Evolutionary conservation across 2,888 invertebrate species (phyloP).

Genomic region (Spilosoma lubricipeda): DNA sequence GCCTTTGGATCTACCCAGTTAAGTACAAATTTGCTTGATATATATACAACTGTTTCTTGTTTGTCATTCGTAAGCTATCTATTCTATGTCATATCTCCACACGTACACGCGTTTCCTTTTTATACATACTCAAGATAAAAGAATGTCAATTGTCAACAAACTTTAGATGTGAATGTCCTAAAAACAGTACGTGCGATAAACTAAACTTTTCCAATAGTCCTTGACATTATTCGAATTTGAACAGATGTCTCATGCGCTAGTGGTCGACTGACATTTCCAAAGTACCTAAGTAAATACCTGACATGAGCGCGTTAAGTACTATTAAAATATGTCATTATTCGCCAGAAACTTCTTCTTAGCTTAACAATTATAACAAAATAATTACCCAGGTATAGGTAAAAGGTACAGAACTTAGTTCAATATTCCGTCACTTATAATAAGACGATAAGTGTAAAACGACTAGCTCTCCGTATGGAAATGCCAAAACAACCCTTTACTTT

Average conservation of each 20-base stretch:
- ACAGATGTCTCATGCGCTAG: neutral
- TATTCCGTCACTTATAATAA: neutral
- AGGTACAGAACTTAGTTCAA: neutral
- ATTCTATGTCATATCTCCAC: neutral
- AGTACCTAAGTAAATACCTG: no score
- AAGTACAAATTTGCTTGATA: neutral
- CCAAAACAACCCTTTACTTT: neutral
- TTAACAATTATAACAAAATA: neutral
- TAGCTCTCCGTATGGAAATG: neutral
- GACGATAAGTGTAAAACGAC: neutral
- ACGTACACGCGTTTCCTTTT: neutral
- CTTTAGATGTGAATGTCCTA: neutral
- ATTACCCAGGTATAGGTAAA: neutral
- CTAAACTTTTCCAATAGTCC: neutral
- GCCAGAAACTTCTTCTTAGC: no score
- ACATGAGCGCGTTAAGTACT: no score
- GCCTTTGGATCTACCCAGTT: neutral
- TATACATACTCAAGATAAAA: neutral
- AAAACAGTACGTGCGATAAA: neutral
- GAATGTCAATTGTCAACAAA: neutral
- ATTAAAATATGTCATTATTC: no score
- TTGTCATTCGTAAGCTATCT: neutral
- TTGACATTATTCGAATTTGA: neutral
- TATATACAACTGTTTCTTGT: neutral
- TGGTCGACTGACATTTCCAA: no score